These are phyloP conservation scores for Phoenoteleia sp. DNA, from an alignment of 2,888 invertebrate genomes.

Conservation along the genomic window DNA sequence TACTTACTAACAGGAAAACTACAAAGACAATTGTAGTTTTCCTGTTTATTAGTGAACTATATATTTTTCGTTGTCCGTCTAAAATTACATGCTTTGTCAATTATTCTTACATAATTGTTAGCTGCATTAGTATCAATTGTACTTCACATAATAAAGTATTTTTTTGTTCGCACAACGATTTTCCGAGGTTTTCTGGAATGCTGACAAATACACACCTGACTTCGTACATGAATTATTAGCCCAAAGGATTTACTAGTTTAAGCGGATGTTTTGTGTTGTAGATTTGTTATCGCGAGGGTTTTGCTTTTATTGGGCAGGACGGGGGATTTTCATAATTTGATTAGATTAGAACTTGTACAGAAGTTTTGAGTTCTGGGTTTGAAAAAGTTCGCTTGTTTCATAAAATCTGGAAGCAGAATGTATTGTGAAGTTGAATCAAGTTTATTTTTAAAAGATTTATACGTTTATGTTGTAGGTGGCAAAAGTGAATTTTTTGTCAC, in stretches of 20 bases:
- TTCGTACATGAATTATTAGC: conserved; percentile 3
- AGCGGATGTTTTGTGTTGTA: conserved; percentile 11
- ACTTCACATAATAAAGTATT: conserved; percentile 6
- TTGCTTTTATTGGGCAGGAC: neutral
- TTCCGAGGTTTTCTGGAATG: neutral
- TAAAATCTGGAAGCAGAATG: no score
- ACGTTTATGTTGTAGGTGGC: no score
- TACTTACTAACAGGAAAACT: no score
- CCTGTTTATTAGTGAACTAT: no score
- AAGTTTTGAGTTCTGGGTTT: neutral
- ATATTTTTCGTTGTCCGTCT: neutral
- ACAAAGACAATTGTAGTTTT: no score
- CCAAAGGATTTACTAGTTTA: conserved; percentile 7
- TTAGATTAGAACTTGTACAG: neutral
- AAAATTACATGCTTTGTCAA: no score
- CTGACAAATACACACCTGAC: conserved; percentile 7
- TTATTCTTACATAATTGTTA: neutral
- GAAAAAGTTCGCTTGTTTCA: no score
- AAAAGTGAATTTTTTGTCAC: no score
- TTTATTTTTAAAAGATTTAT: no score
- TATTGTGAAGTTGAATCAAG: no score
- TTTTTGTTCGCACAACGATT: neutral
- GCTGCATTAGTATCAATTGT: neutral
- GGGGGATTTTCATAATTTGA: conserved; percentile 5
- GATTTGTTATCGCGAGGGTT: neutral